Percentiles rank a stretch among this genome's conserved stretches.
Evolutionary conservation across 2,888 invertebrate species (phyloP).

Genomic region (Pogonocherus hispidulus): DNA sequence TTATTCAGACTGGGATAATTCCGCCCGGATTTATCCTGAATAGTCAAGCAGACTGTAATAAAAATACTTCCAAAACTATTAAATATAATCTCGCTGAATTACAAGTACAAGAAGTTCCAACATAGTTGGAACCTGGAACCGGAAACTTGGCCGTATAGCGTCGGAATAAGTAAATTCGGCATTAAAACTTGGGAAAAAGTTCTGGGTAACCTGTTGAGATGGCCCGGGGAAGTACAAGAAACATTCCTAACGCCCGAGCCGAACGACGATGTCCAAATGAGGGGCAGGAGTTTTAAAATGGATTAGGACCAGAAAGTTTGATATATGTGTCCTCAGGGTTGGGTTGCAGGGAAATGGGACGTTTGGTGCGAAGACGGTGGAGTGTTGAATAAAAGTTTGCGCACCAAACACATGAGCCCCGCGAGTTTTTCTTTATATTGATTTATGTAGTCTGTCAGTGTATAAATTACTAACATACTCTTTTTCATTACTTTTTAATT

Average conservation of each 20-base stretch:
- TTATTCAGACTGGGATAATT: neutral
- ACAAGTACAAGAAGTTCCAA: slow-evolving; percentile 18
- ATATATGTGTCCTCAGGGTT: neutral
- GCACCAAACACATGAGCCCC: too few relatives aligned
- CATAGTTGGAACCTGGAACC: neutral
- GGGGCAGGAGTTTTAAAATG: slow-evolving; percentile 1
- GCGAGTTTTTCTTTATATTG: too few relatives aligned
- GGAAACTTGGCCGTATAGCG: slow-evolving; percentile 1
- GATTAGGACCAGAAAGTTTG: slow-evolving; percentile 15
- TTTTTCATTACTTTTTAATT: too few relatives aligned
- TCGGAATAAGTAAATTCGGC: slow-evolving; percentile 17
- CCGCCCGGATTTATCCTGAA: neutral
- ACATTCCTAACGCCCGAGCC: neutral
- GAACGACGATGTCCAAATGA: neutral
- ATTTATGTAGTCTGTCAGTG: too few relatives aligned
- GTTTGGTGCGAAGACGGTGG: too few relatives aligned
- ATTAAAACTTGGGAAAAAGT: slow-evolving; percentile 23
- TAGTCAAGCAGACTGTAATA: slow-evolving; percentile 9
- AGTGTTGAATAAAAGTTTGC: too few relatives aligned
- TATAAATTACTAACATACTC: too few relatives aligned
- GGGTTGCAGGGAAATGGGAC: neutral
- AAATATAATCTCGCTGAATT: slow-evolving; percentile 11
- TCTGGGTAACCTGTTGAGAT: slow-evolving; percentile 18
- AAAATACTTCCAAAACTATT: slow-evolving; percentile 18
- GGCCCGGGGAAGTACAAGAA: neutral